Conservation (phyloP, 1,140 invertebrate genomes). For the Megalonaias nervosa region DNA sequence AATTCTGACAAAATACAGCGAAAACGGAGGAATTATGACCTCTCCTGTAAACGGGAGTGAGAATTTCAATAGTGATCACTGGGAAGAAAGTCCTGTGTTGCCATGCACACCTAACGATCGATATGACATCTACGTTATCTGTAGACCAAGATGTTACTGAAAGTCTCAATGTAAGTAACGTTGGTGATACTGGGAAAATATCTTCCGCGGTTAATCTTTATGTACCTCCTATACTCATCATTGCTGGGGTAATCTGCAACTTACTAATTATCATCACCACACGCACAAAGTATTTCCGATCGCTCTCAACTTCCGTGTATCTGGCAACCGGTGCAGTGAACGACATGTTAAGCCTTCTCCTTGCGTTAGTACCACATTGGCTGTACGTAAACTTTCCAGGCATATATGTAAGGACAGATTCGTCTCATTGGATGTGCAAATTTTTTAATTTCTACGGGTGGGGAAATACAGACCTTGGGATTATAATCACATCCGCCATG, state of each 20-base stretch:
- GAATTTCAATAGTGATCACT: too few species aligned
- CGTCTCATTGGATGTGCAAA: conserved; percentile 52
- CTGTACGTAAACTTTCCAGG: conserved; percentile 52
- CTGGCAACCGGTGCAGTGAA: conserved; percentile 52
- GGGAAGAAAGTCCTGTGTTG: too few species aligned
- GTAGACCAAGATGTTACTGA: too few species aligned
- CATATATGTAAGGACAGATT: conserved; percentile 32
- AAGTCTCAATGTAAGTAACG: too few species aligned
- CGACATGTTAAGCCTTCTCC: conserved; percentile 45
- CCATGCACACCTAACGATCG: too few species aligned
- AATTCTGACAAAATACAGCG: too few species aligned
- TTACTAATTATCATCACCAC: conserved; percentile 49
- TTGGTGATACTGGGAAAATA: too few species aligned
- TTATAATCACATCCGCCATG: conserved; percentile 55
- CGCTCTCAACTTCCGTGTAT: conserved; percentile 55
- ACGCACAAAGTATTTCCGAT: conserved; percentile 51
- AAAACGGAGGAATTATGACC: too few species aligned
- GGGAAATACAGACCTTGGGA: conserved; percentile 55
- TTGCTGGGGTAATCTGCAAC: conserved; percentile 50
- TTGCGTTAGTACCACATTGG: conserved; percentile 57
- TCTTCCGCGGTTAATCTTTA: conserved; percentile 12
- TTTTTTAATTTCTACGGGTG: conserved; percentile 63
- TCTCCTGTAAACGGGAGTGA: too few species aligned
- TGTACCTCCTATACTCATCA: conserved; percentile 48
- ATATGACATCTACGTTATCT: too few species aligned